Evolutionary conservation across 2,113 vertebrate species (phyloP), one percentile per base, ranked within the genome.

Genomic region (Myocastor coypus): DNA sequence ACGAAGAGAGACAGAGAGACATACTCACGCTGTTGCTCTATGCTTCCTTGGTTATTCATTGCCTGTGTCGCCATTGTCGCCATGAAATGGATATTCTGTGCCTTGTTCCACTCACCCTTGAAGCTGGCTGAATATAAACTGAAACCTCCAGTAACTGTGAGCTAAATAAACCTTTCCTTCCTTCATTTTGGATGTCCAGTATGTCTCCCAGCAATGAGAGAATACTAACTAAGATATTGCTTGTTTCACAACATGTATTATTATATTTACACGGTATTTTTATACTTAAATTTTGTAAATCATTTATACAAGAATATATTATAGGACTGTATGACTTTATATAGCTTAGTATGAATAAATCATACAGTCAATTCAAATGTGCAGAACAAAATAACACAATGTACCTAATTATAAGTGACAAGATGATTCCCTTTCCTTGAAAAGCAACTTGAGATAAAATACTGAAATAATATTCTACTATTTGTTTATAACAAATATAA

Each of bases 401-500:
- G 85, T 83, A 64, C 32, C 5, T 55, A 55, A 55, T 55, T 80
- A 71, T 80, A 80, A 90, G 40, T 78, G 75, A 89, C 7, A 92
- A 88, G 37, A 17, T 26, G n/a, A 37, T 64, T 37, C 28, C 9
- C 73, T 73, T 87, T 69, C 34, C 9, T 71, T 30, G 40, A 42
- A 63, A 68, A 93, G 12, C 2, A 93, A 91, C 7, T 52, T 30
- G 42, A 12, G 77, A 91, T 77, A 57, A 63, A 93, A 88, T 57
- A 82, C 57, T 85, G 8, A 71, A 89, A 96, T 82, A 14, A 82
- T 86, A 75, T 34, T 7, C 7, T 2, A 3, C 7, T 83, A 81
- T 52, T 3, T 30, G 80, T 66, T 75, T 61, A 66, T 82, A 87
- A 83, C 94, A 73, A 94, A 83, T n/a, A 30, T n/a, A 91, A 92